Evolutionary conservation across 2,113 vertebrate species (phyloP), one percentile per base, ranked within the genome.

Genomic region (Pseudonaja textilis): DNA sequence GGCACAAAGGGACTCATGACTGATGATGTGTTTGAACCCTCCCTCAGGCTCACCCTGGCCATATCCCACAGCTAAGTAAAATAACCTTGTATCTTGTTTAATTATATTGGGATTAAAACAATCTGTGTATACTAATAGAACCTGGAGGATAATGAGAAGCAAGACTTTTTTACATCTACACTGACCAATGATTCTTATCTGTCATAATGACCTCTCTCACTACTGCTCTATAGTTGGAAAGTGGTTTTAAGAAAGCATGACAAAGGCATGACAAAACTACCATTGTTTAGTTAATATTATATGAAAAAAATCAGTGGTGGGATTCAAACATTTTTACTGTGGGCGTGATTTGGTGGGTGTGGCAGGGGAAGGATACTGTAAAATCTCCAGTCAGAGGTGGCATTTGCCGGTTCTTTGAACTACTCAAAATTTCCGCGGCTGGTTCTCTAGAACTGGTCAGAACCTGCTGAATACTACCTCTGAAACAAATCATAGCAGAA

Each of bases 41-140:
- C 9, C 9, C 59, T 61, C 10, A 25, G 59, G 25, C 59, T 61
- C 25, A 61, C 25, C 59, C 59, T 61, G 59, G 25, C 25, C 59
- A 29, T n/a, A 11, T 64, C 26, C 1, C 26, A n/a, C 61, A 64
- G 26, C 61, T 94, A 91, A 95, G 22, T 74, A 45, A 81, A 92
- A 94, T 64, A 92, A 89, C 86, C 42, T 55, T 69, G 90, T 94
- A 87, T 95, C 87, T 93, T 94, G 85, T 94, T 96, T 96, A 96
- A 95, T 96, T 95, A 92, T 87, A 95, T 90, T 91, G 50, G 20
- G 64, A 96, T 95, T 97, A 95, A 94, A 95, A 94, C 94, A 95
- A 96, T 95, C 92, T 86, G 39, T 89, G 26, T 88, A 47, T 81
- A 81, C 61, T 92, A 64, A 88, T 92, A 87, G 93, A 93, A 94